Evolutionary conservation across 2,797 vertebrate genomes (phyloP).

Genomic region (Pampus argenteus): DNA sequence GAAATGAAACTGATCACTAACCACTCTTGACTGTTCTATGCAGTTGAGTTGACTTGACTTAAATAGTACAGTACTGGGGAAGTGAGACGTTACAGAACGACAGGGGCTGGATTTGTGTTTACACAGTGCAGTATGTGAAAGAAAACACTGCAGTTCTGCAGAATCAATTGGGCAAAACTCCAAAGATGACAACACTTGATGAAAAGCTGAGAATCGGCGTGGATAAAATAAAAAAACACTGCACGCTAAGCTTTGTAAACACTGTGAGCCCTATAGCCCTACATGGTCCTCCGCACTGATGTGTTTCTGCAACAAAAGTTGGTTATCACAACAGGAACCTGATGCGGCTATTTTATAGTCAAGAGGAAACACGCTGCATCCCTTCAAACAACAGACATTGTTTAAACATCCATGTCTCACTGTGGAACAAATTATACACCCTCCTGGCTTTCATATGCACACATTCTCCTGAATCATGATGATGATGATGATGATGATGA

Average conservation of each 20-base stretch:
- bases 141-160: conserved; percentile 34
- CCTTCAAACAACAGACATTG: conserved; percentile 75
- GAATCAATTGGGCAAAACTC: conserved; percentile 16
- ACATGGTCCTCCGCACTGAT: conserved; percentile 63
- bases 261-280: conserved; percentile 61
- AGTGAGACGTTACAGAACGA: conserved; percentile 32
- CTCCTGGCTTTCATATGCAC: not conserved
- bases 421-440: conserved; percentile 44
- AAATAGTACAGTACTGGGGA: not conserved
- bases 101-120: conserved; percentile 42
- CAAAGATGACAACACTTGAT: conserved; percentile 14
- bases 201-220: conserved; percentile 27
- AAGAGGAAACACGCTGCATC: conserved; percentile 75
- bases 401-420: conserved; percentile 73
- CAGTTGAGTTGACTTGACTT: not conserved
- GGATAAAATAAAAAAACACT: conserved; percentile 34
- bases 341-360: conserved; percentile 71
- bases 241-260: conserved; percentile 56
- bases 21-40: not conserved
- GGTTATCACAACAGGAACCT: conserved; percentile 77
- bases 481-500: not conserved
- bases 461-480: not conserved
- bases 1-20: not conserved
- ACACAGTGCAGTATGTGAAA: not conserved
- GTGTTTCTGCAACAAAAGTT: conserved; percentile 56